A percentile compares a stretch with the other conserved stretches of the same genome.
These are phyloP conservation scores for Eristalis intricaria DNA, from an alignment of 2,888 invertebrate genomes.

Conservation along the genomic window DNA sequence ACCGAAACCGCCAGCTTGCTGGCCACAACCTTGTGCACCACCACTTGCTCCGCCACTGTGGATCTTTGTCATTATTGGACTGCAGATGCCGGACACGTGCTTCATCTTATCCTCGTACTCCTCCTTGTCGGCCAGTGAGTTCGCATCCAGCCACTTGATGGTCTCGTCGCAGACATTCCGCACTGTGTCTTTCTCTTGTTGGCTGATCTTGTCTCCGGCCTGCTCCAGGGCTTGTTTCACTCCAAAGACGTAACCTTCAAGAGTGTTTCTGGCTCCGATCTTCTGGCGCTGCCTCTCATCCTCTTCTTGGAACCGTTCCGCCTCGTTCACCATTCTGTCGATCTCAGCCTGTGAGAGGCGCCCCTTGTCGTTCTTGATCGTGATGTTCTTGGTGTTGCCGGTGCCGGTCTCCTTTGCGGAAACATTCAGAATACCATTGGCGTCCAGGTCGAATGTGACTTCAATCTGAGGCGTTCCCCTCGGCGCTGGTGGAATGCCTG, in stretches of 20 bases:
- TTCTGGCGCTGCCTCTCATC: conserved; percentile 87
- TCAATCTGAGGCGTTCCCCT: conserved; percentile 94
- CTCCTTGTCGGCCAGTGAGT: conserved; percentile 88
- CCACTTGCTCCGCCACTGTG: conserved; percentile 71
- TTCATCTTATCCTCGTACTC: conserved; percentile 85
- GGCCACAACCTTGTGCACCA: conserved; percentile 74
- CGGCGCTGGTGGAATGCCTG: conserved; percentile 97
- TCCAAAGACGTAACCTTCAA: conserved; percentile 87
- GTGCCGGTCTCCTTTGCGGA: conserved; percentile 88
- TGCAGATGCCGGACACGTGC: conserved; percentile 79
- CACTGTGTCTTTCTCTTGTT: conserved; percentile 87
- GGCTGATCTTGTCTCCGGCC: conserved; percentile 84
- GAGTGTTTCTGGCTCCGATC: conserved; percentile 86
- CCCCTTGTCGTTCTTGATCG: conserved; percentile 92
- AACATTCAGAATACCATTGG: conserved; percentile 97
- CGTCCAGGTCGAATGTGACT: conserved; percentile 91
- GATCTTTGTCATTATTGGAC: conserved; percentile 82
- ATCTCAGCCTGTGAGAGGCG: conserved; percentile 91
- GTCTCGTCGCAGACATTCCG: conserved; percentile 85
- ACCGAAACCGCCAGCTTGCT: conserved; percentile 83
- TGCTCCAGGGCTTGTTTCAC: conserved; percentile 87
- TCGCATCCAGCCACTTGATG: conserved; percentile 88
- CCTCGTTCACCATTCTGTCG: conserved; percentile 89
- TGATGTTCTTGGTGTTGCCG: conserved; percentile 88
- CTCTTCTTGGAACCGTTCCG: conserved; percentile 88